phyloP scores from a whole-genome alignment of 2,113 vertebrate species.

The Tinamus guttatus region DNA sequence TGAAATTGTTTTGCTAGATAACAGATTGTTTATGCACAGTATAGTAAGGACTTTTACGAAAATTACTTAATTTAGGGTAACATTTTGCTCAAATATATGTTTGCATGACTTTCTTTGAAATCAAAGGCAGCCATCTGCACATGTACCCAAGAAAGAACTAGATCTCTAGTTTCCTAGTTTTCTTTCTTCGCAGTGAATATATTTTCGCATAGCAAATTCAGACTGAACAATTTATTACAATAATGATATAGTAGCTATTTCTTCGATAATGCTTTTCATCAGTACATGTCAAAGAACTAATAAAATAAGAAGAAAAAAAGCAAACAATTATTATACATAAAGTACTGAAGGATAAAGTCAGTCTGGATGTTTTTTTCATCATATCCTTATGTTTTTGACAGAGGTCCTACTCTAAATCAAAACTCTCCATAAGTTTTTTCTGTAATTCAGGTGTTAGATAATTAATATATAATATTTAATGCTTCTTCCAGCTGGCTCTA shows the following conservation, averaged over 20 bases:
- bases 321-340: neutral
- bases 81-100: neutral
- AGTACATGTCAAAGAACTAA: neutral
- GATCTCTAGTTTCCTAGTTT: neutral
- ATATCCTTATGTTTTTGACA: neutral
- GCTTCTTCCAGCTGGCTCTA: neutral
- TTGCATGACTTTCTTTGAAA: neutral
- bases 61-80: neutral
- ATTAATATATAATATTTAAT: neutral
- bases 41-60: neutral
- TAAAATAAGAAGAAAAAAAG: neutral
- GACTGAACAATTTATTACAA: neutral
- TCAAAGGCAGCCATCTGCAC: neutral
- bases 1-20: neutral
- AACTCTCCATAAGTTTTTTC: neutral
- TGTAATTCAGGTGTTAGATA: neutral
- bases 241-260: neutral
- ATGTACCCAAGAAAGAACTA: neutral
- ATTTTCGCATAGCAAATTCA: neutral
- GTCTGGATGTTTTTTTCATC: neutral
- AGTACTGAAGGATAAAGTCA: neutral
- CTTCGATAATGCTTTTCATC: neutral
- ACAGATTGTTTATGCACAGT: neutral
- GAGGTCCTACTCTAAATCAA: neutral
- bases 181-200: neutral